A percentile compares a stretch with the other conserved stretches of the same genome.
phyloP scores from a whole-genome alignment of 2,113 vertebrate species.

The Rhynchopsitta pachyrhyncha region DNA sequence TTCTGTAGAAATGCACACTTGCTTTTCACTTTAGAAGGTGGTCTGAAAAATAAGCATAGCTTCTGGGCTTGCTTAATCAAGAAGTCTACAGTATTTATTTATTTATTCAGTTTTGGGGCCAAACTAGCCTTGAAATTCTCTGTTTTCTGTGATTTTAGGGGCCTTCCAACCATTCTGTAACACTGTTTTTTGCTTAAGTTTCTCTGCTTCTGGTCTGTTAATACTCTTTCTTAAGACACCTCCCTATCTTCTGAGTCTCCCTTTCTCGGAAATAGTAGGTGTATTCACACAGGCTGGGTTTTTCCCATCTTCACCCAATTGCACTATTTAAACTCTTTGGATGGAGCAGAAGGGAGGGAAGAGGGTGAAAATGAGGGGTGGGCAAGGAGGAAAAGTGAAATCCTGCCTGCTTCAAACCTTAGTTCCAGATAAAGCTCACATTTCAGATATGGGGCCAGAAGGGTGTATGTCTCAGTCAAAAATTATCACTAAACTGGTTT shows the following conservation, averaged over 20 bases:
- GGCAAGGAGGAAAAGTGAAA: background rate
- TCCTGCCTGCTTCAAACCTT: background rate
- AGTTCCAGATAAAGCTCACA: background rate
- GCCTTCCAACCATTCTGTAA: background rate
- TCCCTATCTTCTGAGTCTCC: background rate
- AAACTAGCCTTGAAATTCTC: background rate
- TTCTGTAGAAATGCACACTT: background rate
- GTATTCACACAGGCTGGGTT: background rate
- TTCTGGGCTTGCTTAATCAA: background rate
- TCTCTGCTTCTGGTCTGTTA: background rate
- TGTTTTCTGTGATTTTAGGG: background rate
- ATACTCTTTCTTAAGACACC: background rate
- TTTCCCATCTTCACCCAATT: background rate
- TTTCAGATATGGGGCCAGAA: background rate
- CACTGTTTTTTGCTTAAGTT: background rate
- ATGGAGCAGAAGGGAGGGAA: background rate
- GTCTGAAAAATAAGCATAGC: background rate
- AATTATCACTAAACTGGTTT: background rate
- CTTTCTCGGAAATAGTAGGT: background rate
- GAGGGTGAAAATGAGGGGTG: background rate
- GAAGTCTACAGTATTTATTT: background rate
- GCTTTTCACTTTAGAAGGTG: background rate
- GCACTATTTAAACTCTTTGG: background rate
- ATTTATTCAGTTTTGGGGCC: background rate
- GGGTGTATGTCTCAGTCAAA: background rate